Conservation (phyloP, 2,888 invertebrate genomes). For the Agriotes lineatus region DNA sequence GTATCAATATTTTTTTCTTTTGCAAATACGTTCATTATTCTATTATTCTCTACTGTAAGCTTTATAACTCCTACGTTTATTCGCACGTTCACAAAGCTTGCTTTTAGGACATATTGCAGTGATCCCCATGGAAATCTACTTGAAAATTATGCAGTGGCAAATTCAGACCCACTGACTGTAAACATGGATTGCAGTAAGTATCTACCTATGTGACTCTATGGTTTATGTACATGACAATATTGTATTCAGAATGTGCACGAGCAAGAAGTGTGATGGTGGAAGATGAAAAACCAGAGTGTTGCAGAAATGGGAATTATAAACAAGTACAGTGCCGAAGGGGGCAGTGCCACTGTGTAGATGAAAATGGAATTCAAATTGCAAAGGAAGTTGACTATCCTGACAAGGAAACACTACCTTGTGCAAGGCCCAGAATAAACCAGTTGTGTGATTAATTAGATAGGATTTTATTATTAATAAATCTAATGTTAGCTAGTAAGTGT, state of each 20-base stretch:
- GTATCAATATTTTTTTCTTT: no score
- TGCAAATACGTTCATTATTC: no score
- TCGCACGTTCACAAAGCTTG: no score
- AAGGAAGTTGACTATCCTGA: slow-evolving; percentile 53
- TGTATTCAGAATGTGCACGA: slow-evolving; percentile 72
- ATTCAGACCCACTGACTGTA: slow-evolving; percentile 63
- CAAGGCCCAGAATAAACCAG: no score
- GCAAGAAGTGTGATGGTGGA: slow-evolving; percentile 66
- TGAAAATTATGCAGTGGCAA: slow-evolving; percentile 66
- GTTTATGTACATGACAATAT: neutral
- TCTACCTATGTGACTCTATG: neutral
- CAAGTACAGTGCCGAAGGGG: slow-evolving; percentile 73
- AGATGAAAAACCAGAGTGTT: slow-evolving; percentile 70
- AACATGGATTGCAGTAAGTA: slow-evolving; percentile 78
- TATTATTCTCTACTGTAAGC: no score
- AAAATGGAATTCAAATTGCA: slow-evolving; percentile 70
- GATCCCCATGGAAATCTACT: slow-evolving; percentile 71
- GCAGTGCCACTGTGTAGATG: slow-evolving; percentile 74
- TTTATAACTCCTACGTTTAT: no score
- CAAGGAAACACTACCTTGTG: slow-evolving; percentile 15
- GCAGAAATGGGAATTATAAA: slow-evolving; percentile 75
- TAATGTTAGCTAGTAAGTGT: no score
- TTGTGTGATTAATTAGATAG: no score
- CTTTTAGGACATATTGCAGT: slow-evolving; percentile 71
- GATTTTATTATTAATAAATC: no score